Evolutionary conservation across 1,140 invertebrate species (phyloP).

Genomic region (Colletes latitarsis): DNA sequence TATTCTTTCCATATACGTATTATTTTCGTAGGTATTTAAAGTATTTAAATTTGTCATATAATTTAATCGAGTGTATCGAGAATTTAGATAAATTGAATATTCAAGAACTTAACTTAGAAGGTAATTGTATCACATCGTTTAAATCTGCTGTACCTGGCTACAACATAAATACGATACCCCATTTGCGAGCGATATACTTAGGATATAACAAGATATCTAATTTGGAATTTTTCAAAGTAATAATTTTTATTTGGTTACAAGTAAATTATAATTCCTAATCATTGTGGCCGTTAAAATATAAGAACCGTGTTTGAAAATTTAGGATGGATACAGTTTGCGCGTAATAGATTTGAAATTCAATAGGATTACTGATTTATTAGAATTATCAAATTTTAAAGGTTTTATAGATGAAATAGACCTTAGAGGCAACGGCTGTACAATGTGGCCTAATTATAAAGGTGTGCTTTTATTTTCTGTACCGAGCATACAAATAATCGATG

Average conservation of each 20-base stretch:
- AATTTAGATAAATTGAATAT: conserved; percentile 69
- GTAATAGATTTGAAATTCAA: conserved; percentile 70
- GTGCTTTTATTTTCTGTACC: conserved; percentile 67
- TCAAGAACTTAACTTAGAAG: conserved; percentile 69
- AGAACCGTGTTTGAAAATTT: conserved; percentile 8
- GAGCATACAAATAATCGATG: conserved; percentile 66
- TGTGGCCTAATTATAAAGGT: conserved; percentile 74
- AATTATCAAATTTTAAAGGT: conserved; percentile 64
- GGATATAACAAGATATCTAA: conserved; percentile 64
- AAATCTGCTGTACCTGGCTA: conserved; percentile 41
- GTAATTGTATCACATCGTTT: conserved; percentile 67
- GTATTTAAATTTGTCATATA: conserved; percentile 69
- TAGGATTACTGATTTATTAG: conserved; percentile 67
- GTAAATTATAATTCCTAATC: neutral
- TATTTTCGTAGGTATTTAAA: conserved; percentile 63
- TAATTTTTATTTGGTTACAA: neutral
- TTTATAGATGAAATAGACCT: conserved; percentile 67
- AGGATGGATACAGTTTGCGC: conserved; percentile 63
- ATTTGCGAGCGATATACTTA: conserved; percentile 60
- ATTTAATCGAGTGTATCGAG: conserved; percentile 66
- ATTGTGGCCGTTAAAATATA: neutral
- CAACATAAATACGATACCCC: conserved; percentile 49
- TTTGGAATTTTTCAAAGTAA: conserved; percentile 67
- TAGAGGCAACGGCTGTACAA: conserved; percentile 68
- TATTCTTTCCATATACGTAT: neutral